Percentiles rank a stretch among this genome's conserved stretches.
phyloP scores from a whole-genome alignment of 2,888 invertebrate genomes.

The Agapostemon virescens region DNA sequence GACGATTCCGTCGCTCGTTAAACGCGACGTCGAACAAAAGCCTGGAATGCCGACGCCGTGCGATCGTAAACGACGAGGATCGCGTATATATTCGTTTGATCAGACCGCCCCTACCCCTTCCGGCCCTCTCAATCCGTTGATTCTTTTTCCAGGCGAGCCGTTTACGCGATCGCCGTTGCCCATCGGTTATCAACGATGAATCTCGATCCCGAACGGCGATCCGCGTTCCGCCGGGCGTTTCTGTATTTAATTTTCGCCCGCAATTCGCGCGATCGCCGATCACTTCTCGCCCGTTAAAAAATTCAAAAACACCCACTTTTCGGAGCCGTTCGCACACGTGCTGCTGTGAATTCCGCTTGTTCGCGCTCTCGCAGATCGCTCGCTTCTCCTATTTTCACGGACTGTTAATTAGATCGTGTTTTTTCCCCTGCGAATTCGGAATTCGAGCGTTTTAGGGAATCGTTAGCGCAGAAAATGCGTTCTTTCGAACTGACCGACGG shows the following conservation, averaged over 20 bases:
- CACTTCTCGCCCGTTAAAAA: background rate
- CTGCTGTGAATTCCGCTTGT: background rate
- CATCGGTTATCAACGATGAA: constrained; percentile 10
- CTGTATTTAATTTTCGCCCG: background rate
- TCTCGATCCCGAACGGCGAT: background rate
- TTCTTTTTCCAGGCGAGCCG: constrained; percentile 20
- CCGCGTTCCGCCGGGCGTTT: background rate
- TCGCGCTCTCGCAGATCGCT: background rate
- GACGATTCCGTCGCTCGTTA: background rate
- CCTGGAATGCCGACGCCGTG: background rate
- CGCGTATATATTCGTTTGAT: constrained; percentile 60
- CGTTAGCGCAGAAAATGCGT: no score
- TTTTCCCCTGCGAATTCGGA: no score
- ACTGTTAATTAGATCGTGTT: background rate
- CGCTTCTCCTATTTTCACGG: background rate
- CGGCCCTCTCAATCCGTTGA: constrained; percentile 27
- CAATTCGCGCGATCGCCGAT: constrained; percentile 7
- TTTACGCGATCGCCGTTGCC: background rate
- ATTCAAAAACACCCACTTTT: background rate
- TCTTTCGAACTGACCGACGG: no score
- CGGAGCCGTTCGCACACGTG: background rate
- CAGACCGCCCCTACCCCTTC: constrained; percentile 46
- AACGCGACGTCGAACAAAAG: constrained; percentile 9
- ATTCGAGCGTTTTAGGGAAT: no score
- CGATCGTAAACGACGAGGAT: constrained; percentile 17